Percentiles rank a stretch among this genome's conserved stretches.
Conservation (phyloP, 2,797 vertebrate species). For the Fratercula arctica region DNA sequence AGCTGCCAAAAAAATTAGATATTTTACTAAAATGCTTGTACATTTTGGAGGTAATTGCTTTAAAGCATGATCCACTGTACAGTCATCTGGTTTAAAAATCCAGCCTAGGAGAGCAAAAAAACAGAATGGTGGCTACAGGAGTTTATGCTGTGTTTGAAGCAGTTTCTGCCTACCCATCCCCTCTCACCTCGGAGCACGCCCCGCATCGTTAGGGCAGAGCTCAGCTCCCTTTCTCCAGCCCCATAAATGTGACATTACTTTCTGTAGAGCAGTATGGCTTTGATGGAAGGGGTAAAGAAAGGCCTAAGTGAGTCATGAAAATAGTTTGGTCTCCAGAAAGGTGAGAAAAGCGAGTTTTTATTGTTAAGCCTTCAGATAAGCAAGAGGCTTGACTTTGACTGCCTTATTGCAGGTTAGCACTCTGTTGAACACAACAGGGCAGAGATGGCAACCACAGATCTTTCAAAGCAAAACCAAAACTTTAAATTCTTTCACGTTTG, state of each 20-base stretch:
- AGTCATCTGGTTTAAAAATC: background rate
- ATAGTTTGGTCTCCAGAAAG: background rate
- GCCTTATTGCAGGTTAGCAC: background rate
- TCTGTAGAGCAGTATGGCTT: background rate
- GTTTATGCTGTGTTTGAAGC: background rate
- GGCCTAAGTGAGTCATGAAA: background rate
- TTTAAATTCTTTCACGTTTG: background rate
- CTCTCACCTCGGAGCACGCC: accelerated
- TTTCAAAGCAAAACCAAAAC: background rate
- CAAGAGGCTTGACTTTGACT: background rate
- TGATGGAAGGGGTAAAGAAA: background rate
- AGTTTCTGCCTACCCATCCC: background rate
- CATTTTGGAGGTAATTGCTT: background rate
- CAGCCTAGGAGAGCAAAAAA: background rate
- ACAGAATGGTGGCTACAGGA: background rate
- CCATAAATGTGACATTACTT: background rate
- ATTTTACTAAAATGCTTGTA: background rate
- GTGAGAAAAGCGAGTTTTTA: background rate
- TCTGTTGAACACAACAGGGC: background rate
- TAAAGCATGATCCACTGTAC: background rate
- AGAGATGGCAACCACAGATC: background rate
- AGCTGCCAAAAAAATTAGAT: background rate
- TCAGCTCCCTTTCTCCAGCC: background rate
- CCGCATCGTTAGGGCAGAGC: background rate
- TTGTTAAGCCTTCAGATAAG: background rate